These are phyloP conservation scores for Anoplolepis gracilipes DNA, from an alignment of 1,140 invertebrate genomes.

Conservation along the genomic window DNA sequence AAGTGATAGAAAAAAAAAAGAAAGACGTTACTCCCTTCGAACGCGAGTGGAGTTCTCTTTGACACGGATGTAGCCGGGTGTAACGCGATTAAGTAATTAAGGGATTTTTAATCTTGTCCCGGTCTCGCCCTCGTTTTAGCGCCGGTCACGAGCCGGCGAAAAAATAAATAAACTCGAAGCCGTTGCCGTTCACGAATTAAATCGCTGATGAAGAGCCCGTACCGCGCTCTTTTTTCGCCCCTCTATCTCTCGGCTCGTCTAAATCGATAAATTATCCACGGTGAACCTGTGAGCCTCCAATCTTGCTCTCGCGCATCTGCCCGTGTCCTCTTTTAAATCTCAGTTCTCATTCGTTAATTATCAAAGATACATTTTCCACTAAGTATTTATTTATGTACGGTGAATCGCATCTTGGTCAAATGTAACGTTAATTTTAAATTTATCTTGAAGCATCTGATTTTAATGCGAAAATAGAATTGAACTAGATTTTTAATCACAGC, in stretches of 20 bases:
- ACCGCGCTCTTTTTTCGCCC: conserved; percentile 59
- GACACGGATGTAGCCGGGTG: conserved; percentile 71
- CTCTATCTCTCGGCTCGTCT: conserved; percentile 42
- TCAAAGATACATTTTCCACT: not conserved
- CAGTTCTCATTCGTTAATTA: not conserved
- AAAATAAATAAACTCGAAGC: conserved; percentile 84
- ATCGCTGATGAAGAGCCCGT: conserved; percentile 83
- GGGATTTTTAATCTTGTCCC: conserved; percentile 85
- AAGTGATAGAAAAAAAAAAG: not conserved
- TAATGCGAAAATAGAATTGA: not conserved
- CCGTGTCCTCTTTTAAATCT: not conserved
- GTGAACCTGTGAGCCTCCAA: conserved; percentile 44
- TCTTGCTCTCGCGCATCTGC: conserved; percentile 5
- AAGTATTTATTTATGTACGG: not conserved
- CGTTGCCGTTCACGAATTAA: conserved; percentile 78
- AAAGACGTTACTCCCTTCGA: conserved; percentile 13
- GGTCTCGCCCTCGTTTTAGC: conserved; percentile 75
- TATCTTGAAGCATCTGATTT: not conserved
- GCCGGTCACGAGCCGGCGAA: conserved; percentile 78
- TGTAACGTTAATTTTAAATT: not conserved
- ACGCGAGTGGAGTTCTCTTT: conserved; percentile 68
- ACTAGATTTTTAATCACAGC: not conserved
- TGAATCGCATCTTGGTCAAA: not conserved
- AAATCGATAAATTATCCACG: conserved; percentile 72
- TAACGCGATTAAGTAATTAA: conserved; percentile 84